Conservation (phyloP, 2,797 vertebrate genomes). For the Pipistrellus nathusii region DNA sequence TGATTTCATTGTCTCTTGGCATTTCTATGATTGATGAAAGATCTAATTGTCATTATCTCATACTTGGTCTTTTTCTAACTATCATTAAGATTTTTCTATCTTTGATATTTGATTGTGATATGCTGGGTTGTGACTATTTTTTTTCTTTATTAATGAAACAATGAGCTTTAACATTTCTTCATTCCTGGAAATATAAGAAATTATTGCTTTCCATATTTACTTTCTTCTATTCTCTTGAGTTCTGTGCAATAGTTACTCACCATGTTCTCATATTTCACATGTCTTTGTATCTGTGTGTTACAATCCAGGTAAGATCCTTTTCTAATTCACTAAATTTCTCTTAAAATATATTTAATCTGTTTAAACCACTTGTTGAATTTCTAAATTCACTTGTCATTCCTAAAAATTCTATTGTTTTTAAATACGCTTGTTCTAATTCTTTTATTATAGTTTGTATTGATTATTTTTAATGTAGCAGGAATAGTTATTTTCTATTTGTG, state of each 20-base stretch:
- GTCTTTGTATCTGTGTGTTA: neutral
- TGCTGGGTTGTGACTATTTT: neutral
- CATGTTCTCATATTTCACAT: neutral
- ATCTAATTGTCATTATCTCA: neutral
- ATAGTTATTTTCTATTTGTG: neutral
- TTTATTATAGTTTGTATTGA: neutral
- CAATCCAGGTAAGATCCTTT: neutral
- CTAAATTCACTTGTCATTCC: neutral
- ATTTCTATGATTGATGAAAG: constrained; percentile 3
- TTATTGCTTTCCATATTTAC: constrained; percentile 25
- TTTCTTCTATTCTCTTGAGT: neutral
- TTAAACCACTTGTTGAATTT: constrained; percentile 10
- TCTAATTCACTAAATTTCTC: neutral
- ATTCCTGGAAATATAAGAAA: neutral
- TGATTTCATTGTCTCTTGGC: neutral
- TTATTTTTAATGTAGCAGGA: constrained; percentile 40
- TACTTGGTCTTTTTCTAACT: neutral
- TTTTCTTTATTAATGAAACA: constrained; percentile 18
- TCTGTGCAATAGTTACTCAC: neutral
- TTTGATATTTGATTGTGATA: constrained; percentile 23
- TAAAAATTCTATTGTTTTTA: neutral
- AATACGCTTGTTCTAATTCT: neutral
- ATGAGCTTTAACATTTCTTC: constrained; percentile 25
- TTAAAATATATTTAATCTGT: neutral
- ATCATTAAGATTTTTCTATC: neutral